Evolutionary conservation across 2,797 vertebrate genomes (phyloP), one percentile per base, ranked within the genome.

Genomic region (Onychomys torridus): DNA sequence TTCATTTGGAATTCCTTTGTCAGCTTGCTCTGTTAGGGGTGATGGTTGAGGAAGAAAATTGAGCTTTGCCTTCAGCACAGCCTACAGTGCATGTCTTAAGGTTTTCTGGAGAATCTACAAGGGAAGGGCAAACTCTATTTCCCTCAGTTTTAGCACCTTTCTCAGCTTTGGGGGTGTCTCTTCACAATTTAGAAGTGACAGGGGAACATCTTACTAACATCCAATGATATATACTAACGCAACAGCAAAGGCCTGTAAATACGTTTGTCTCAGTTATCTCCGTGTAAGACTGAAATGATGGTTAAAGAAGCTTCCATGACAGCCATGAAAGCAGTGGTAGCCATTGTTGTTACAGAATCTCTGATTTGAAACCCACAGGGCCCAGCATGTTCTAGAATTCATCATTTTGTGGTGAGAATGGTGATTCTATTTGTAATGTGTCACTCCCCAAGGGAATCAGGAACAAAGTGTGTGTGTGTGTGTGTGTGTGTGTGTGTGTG

Each of bases 61-160:
- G 49, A 91, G 75, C 27, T 65, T 90, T 82, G 82, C n/a, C 88
- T 87, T 93, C 59, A 73, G 43, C 12, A 77, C 79, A 32, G 67
- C 19, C 5, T 0, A 34, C 27, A 61, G 43, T n/a, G 43, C 17
- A 13, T 8, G 81, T 27, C 79, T 91, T 52, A 67, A 69, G 25
- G 8, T 21, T 95, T 93, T 90, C 77, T 85, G 89, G 65, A 91
- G 59, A 91, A 84, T 19, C 69, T 37, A 95, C 76, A 29, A 14
- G 40, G 29, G 8, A 88, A 61, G 19, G 57, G 49, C 11, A 95
- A 78, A 55, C 37, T 25, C 2, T 78, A 14, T 76, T 85, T 94
- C 59, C 57, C 49, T 90, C 13, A 17, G 8, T 69, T 94, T 94
- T 46, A 78, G 23, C 34, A 73, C 37, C 14, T 49, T 71, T 91